Evolutionary conservation across 37 sponge, comb jelly and placozoan genomes (phyloP).

Genomic region (Chondrosia reniformis): DNA sequence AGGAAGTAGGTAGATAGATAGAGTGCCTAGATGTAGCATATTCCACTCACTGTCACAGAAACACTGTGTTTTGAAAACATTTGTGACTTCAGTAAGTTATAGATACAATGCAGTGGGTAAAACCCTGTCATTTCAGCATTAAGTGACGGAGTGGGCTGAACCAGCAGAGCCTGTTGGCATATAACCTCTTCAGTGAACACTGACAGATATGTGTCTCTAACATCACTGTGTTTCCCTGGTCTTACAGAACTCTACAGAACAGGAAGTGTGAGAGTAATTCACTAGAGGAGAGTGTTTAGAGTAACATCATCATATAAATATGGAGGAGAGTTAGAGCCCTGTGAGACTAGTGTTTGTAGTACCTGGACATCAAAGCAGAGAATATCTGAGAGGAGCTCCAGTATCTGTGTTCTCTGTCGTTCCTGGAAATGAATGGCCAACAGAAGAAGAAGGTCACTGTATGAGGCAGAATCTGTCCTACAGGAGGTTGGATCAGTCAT

Average conservation of each 20-base stretch:
- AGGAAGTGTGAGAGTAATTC: background rate
- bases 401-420: slow-evolving; percentile 58
- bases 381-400: slow-evolving; percentile 53
- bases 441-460: slow-evolving; percentile 73
- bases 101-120: slow-evolving; percentile 85
- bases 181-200: slow-evolving; percentile 79
- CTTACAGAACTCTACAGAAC: background rate
- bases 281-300: too few species aligned
- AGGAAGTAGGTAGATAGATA: background rate
- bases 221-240: slow-evolving; percentile 9
- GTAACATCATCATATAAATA: too few species aligned
- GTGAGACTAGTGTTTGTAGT: background rate
- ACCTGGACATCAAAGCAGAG: slow-evolving; percentile 26
- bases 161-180: slow-evolving; percentile 66
- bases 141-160: slow-evolving; percentile 66
- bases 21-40: background rate
- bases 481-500: background rate
- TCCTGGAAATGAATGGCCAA: slow-evolving; percentile 78
- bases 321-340: too few species aligned
- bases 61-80: slow-evolving; percentile 68
- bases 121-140: slow-evolving; percentile 73
- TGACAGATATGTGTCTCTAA: slow-evolving; percentile 50
- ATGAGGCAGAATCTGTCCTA: slow-evolving; percentile 2
- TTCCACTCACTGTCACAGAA: slow-evolving; percentile 51
- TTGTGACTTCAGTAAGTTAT: slow-evolving; percentile 74